Evolutionary conservation across 2,888 invertebrate genomes (phyloP), one percentile per base, ranked within the genome.

Genomic region (Drosophila cognata): DNA sequence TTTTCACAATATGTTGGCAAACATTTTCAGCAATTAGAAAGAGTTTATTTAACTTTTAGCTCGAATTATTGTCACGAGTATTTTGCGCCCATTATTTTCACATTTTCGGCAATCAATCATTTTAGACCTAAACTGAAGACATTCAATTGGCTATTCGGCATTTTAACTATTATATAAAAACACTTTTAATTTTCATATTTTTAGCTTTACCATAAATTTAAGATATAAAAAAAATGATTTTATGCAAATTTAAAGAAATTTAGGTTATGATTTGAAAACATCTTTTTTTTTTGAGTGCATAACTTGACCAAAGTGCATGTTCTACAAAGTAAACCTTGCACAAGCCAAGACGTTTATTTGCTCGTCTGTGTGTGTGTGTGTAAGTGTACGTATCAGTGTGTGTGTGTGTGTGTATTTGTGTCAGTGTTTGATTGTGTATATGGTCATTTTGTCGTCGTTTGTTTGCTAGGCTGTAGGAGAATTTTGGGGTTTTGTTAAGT

Each of bases 401-500:
- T 48, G 18, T 55, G 11, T 38, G 53, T 48, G 59, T 52, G 29
- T 61, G 11, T 41, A 29, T 61, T 43, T 60, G 41, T 57, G 59
- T 48, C 21, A 58, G 11, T 41, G 33, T 68, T 48, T 60, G 41
- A 72, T 18, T 63, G 71, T 43, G 48, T 59, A 48, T 61, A 53
- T 74, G 89, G 78, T 69, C 89, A 75, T 79, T 79, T 87, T 78
- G 85, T 78, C 71, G 80, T 76, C 74, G 74, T 74, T 83, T 77
- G 81, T 77, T 83, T 80, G 84, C 77, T 64, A 68, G 68, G 63
- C 70, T 76, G 58, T 61, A 76, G 71, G 82, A 64, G 84, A 80
- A 74, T 77, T 84, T 82, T 84, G 79, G 82, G 86, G 81, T 82
- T 84, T 83, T 81, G 82, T 71, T 86, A 81, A 88, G 88, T 85